A percentile compares a stretch with the other conserved stretches of the same genome.
Evolutionary conservation across 2,888 invertebrate genomes (phyloP).

Genomic region (Fabriciana adippe): DNA sequence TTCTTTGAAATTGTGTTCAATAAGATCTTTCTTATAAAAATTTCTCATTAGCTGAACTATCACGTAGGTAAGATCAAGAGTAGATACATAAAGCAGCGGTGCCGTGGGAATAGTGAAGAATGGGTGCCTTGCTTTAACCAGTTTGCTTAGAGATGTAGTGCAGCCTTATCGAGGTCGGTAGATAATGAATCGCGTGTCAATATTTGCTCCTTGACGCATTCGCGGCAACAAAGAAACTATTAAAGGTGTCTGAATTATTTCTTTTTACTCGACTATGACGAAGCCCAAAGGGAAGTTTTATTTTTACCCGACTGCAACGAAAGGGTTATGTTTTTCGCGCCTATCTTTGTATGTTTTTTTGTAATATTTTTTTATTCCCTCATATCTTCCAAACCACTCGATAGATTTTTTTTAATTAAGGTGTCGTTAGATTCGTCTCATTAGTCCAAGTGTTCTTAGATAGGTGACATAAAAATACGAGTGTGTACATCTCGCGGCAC

Average conservation of each 20-base stretch:
- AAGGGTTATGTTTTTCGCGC: too few species aligned
- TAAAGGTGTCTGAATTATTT: slow-evolving; percentile 15
- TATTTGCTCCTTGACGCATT: slow-evolving; percentile 63
- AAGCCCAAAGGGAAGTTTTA: too few species aligned
- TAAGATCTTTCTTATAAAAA: slow-evolving; percentile 7
- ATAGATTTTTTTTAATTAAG: too few species aligned
- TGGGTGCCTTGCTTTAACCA: slow-evolving; percentile 69
- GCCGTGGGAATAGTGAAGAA: slow-evolving; percentile 77
- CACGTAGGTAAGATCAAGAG: slow-evolving; percentile 66
- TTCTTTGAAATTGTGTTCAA: background rate
- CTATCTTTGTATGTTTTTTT: too few species aligned
- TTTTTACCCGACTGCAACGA: too few species aligned
- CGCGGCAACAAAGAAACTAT: slow-evolving; percentile 23
- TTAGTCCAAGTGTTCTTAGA: too few species aligned
- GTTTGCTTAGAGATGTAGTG: slow-evolving; percentile 72
- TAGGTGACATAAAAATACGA: too few species aligned
- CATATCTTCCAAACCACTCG: too few species aligned
- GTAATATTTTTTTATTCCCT: too few species aligned
- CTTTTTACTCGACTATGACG: background rate
- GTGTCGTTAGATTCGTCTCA: too few species aligned
- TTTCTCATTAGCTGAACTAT: slow-evolving; percentile 67
- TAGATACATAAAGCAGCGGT: slow-evolving; percentile 62
- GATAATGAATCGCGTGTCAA: slow-evolving; percentile 72
- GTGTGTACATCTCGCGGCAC: too few species aligned
- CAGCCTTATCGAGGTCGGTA: slow-evolving; percentile 71